Evolutionary conservation across 2,113 vertebrate species (phyloP), one percentile per base, ranked within the genome.

Genomic region (Parus major): DNA sequence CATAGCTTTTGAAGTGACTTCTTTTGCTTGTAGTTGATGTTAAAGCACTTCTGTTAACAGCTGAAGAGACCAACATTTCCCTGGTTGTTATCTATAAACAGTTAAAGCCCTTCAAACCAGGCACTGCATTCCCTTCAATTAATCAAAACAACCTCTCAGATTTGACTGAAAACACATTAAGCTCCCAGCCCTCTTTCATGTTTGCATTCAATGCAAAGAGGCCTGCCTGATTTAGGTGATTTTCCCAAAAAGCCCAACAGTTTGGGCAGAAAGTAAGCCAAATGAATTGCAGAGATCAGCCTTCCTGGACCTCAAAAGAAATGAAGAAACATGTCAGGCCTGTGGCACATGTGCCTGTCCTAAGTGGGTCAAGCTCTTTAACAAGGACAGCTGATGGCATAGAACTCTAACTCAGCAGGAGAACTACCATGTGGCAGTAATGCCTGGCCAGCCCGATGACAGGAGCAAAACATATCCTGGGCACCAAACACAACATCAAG

Each of bases 341-440:
- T 57, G 3, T 4, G 7, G 31, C 44, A 60, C 29, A 15, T 0
- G 2, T 10, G 42, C 4, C 0, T 14, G 21, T 15, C 28, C 41
- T 17, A 83, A 69, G 49, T 15, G 59, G 82, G 64, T 35, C 72
- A 42, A 33, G 59, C 11, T 44, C 24, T 69, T 50, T 12, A 68
- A 47, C 28, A 39, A 33, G 71, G 36, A 15, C 23, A 69, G 79
- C 21, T 41, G 33, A 56, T 3, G 36, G 46, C 79, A 56, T 1
- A 21, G 23, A 13, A 66, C 65, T 78, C 49, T 28, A 47, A 42
- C 21, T 18, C 44, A 5, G 39, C 3, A 0, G 24, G 8, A 75
- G 7, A 86, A 31, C 16, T 21, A 47, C 12, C 5, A 2, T 1
- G 53, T 10, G 22, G 28, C 1, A 41, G 24, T 1, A 20, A 65